These are phyloP conservation scores for Hyperoplus immaculatus DNA, from an alignment of 2,797 vertebrate genomes.

Conservation along the genomic window DNA sequence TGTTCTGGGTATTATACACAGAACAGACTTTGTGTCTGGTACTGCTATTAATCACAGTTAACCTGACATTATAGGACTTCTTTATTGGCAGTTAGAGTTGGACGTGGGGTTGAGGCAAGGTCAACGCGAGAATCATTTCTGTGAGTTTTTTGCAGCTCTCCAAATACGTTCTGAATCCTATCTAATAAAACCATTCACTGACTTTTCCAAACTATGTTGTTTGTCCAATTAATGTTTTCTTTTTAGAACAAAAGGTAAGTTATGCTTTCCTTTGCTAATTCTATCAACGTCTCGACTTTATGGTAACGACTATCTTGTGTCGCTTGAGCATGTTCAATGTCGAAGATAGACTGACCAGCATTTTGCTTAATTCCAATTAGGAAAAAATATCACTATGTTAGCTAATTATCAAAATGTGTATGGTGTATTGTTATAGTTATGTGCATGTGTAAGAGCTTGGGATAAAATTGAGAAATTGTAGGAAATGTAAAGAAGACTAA, in stretches of 20 bases:
- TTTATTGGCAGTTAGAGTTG: slow-evolving; percentile 75
- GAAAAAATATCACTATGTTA: background rate
- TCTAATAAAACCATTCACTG: background rate
- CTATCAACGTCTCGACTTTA: background rate
- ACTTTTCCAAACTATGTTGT: too few species aligned
- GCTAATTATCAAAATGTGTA: background rate
- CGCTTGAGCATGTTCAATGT: background rate
- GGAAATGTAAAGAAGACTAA: background rate
- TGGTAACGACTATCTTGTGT: background rate
- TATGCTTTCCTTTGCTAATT: background rate
- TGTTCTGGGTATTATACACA: slow-evolving; percentile 67
- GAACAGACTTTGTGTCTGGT: slow-evolving; percentile 68
- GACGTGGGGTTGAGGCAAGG: slow-evolving; percentile 55
- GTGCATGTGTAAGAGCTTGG: background rate
- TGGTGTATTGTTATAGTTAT: background rate
- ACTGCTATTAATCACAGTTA: slow-evolving; percentile 77
- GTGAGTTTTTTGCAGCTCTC: slow-evolving; percentile 40
- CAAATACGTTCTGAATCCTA: slow-evolving; percentile 18
- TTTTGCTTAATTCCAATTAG: background rate
- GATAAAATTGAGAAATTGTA: background rate
- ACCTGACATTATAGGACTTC: slow-evolving; percentile 72
- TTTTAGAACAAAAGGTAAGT: background rate
- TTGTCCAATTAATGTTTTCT: background rate
- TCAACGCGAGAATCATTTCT: slow-evolving; percentile 58
- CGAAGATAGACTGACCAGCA: background rate